Evolutionary conservation across 2,113 vertebrate species (phyloP).

Genomic region (Dromas ardeola): DNA sequence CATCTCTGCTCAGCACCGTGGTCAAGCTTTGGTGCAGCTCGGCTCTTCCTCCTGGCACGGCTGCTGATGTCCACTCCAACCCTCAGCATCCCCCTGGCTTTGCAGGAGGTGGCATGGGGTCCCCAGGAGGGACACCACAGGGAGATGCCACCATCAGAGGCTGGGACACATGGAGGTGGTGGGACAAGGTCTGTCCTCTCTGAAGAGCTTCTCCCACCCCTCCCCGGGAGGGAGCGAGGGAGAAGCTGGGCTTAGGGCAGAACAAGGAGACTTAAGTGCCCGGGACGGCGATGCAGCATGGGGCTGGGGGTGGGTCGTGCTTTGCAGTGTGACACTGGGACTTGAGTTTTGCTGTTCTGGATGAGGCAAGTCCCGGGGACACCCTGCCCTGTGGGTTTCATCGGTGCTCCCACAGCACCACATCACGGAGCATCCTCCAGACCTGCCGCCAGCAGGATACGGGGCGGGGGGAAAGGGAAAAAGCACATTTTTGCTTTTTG

Average conservation of each 20-base stretch:
- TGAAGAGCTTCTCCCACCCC: not conserved
- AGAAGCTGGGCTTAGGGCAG: fast-evolving
- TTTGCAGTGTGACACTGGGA: not conserved
- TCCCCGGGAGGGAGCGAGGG: not conserved
- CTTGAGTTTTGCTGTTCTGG: not conserved
- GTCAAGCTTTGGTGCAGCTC: not conserved
- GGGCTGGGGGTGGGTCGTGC: fast-evolving
- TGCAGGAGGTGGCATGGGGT: not conserved
- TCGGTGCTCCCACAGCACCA: not conserved
- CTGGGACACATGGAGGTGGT: not conserved
- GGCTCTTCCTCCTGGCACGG: not conserved
- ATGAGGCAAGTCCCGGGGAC: not conserved
- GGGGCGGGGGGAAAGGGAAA: fast-evolving
- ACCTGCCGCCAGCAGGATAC: not conserved
- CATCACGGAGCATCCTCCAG: not conserved
- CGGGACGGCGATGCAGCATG: fast-evolving
- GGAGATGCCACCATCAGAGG: fast-evolving
- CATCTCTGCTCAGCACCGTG: fast-evolving
- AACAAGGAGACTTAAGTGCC: fast-evolving
- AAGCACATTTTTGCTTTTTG: not conserved
- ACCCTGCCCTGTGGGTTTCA: not conserved
- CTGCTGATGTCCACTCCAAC: not conserved
- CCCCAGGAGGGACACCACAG: fast-evolving
- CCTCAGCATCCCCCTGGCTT: not conserved
- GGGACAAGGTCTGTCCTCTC: not conserved